phyloP scores from a whole-genome alignment of 2,113 vertebrate species.

The Hymenochirus boettgeri region DNA sequence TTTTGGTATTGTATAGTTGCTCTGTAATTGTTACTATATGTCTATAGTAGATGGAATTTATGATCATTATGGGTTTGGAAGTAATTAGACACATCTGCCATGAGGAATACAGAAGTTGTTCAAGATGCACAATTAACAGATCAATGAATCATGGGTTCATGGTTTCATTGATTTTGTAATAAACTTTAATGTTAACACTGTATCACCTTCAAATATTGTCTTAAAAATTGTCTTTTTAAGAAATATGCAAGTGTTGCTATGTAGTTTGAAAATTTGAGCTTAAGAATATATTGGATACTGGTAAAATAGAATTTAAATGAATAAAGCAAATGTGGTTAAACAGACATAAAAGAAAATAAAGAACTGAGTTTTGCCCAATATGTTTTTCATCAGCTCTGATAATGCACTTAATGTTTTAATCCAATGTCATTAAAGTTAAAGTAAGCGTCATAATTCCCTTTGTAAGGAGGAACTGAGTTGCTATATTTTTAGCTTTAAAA shows the following conservation, averaged over 20 bases:
- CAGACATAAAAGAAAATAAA: too few species aligned
- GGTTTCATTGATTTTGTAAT: constrained; percentile 30
- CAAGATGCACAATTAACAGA: constrained; percentile 29
- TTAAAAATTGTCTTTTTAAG: neutral
- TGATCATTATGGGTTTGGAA: constrained; percentile 8
- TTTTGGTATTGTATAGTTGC: constrained; percentile 28
- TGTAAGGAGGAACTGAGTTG: too few species aligned
- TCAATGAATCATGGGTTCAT: constrained; percentile 29
- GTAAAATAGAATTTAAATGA: too few species aligned
- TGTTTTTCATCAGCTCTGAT: too few species aligned
- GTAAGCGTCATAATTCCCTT: too few species aligned
- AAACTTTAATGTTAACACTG: constrained; percentile 17
- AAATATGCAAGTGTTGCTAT: constrained; percentile 26
- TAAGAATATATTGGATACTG: constrained; percentile 8
- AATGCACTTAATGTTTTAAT: too few species aligned
- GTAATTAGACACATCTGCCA: constrained; percentile 34
- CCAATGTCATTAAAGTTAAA: too few species aligned
- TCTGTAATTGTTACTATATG: constrained; percentile 50
- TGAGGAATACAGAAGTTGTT: constrained; percentile 26
- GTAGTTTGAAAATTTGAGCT: constrained; percentile 10
- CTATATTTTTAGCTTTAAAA: too few species aligned
- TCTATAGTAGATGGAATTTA: constrained; percentile 53
- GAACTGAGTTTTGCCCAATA: too few species aligned
- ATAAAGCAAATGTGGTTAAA: too few species aligned
- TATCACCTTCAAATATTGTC: constrained; percentile 19